Evolutionary conservation across 2,888 invertebrate genomes (phyloP).

Genomic region (Tolmerus cingulatus): DNA sequence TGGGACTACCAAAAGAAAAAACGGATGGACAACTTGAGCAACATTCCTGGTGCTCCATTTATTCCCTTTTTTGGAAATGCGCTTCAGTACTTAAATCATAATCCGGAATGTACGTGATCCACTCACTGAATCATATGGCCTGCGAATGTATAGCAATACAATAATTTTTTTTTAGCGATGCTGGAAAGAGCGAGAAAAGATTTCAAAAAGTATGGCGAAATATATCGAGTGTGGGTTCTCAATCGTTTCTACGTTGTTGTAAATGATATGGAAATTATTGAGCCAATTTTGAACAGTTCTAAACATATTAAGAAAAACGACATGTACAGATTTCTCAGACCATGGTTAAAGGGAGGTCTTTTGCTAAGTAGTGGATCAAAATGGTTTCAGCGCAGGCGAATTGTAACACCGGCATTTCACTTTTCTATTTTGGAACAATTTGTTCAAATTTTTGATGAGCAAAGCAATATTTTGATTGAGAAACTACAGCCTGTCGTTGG

Average conservation of each 20-base stretch:
- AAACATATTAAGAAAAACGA: constrained; percentile 56
- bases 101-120: background rate
- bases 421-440: constrained; percentile 77
- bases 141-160: background rate
- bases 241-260: background rate
- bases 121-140: background rate
- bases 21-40: background rate
- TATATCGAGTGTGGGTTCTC: constrained; percentile 53
- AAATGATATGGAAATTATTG: constrained; percentile 54
- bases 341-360: constrained; percentile 60
- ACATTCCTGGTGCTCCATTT: background rate
- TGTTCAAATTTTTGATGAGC: constrained; percentile 73
- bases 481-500: constrained; percentile 64
- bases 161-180: background rate
- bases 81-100: background rate
- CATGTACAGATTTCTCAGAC: constrained; percentile 55
- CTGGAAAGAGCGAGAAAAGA: background rate
- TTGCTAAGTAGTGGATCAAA: constrained; percentile 59
- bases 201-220: constrained; percentile 52
- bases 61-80: background rate
- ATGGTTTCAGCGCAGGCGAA: constrained; percentile 75
- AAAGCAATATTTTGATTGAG: constrained; percentile 67
- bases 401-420: constrained; percentile 81
- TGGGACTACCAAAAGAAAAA: background rate
- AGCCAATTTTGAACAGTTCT: constrained; percentile 54